These are phyloP conservation scores for Eueides isabella DNA, from an alignment of 1,140 invertebrate species.

Conservation along the genomic window DNA sequence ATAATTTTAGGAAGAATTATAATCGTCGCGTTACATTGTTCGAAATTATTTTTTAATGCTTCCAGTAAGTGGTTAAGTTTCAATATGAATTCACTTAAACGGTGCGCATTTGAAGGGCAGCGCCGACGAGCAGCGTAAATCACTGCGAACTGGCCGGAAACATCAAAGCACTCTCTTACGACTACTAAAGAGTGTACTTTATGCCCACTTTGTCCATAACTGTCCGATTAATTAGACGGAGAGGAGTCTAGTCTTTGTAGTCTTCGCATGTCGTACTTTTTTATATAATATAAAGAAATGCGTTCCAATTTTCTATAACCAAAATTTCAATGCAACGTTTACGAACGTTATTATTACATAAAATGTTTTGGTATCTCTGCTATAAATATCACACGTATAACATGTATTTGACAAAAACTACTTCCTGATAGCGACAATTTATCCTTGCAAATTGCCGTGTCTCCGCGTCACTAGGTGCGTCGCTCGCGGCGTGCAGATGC, in stretches of 20 bases:
- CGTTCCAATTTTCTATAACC: background rate
- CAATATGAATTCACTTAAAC: background rate
- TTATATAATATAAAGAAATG: background rate
- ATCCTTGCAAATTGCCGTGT: constrained; percentile 3
- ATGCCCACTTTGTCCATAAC: constrained; percentile 25
- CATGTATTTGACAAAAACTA: no score
- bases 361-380: no score
- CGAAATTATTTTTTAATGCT: no score
- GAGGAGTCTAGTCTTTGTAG: background rate
- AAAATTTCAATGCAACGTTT: background rate
- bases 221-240: constrained; percentile 22
- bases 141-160: constrained; percentile 17
- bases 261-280: background rate
- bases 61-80: background rate
- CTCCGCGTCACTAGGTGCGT: background rate
- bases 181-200: constrained; percentile 25
- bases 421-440: no score
- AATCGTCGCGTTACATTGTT: background rate
- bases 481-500: background rate
- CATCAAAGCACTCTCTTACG: constrained; percentile 29
- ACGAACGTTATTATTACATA: no score
- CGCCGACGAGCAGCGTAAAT: constrained; percentile 26
- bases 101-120: background rate
- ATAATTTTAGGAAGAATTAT: background rate
- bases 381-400: no score